These are phyloP conservation scores for Tonatia bakeri DNA, from an alignment of 2,113 vertebrate species.

Conservation along the genomic window DNA sequence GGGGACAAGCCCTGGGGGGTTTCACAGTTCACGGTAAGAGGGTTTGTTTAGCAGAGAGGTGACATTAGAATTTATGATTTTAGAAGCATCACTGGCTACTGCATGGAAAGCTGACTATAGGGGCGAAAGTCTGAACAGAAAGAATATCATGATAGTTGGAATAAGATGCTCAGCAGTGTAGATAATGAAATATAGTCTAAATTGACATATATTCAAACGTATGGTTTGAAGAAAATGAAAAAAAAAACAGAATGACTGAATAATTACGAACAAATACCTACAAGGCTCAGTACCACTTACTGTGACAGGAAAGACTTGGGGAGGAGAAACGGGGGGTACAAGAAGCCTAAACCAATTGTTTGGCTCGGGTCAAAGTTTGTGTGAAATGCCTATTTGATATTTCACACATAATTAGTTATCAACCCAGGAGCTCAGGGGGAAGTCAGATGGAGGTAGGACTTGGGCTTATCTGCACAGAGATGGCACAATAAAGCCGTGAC, in stretches of 20 bases:
- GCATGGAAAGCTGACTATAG: neutral
- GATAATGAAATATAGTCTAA: neutral
- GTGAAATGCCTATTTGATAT: neutral
- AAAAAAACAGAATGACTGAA: neutral
- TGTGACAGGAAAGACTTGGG: neutral
- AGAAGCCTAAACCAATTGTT: neutral
- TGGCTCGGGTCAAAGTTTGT: neutral
- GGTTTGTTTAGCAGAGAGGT: neutral
- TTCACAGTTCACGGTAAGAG: neutral
- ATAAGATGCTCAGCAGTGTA: neutral
- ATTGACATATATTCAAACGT: neutral
- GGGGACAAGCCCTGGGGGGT: neutral
- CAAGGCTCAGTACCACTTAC: neutral
- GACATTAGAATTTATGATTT: neutral
- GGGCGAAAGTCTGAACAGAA: neutral
- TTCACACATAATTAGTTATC: neutral
- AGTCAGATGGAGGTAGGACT: neutral
- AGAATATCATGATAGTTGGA: neutral
- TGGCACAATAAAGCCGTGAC: neutral
- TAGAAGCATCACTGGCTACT: neutral
- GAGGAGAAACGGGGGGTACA: accelerated
- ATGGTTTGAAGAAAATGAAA: neutral
- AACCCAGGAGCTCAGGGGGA: neutral
- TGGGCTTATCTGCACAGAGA: neutral
- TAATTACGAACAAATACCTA: neutral